phyloP scores from a whole-genome alignment of 35 echinoderm and acorn worm species.

The Antedon bifida region DNA sequence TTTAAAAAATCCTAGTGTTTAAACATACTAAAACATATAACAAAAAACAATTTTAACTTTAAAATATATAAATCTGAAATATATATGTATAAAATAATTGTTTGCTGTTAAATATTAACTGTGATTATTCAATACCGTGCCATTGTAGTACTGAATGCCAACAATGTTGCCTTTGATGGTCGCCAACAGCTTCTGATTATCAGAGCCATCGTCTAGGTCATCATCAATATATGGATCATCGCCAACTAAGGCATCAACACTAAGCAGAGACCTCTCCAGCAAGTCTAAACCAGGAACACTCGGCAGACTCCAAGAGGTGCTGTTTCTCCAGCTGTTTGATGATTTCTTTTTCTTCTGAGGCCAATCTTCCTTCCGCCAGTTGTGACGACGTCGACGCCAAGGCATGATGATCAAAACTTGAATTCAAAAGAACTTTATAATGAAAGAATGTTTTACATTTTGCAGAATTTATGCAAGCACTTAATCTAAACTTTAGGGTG shows the following conservation, averaged over 20 bases:
- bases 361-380: neutral
- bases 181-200: conserved; percentile 30
- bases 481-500: too few species aligned
- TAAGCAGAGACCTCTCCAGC: neutral
- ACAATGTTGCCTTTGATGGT: conserved; percentile 46
- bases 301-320: neutral
- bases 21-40: too few species aligned
- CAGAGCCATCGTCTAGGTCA: conserved; percentile 15
- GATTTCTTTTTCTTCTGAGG: neutral
- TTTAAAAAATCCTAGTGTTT: too few species aligned
- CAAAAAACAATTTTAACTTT: too few species aligned
- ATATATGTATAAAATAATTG: too few species aligned
- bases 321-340: neutral
- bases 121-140: too few species aligned
- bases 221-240: neutral
- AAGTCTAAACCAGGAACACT: neutral
- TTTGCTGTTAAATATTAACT: too few species aligned
- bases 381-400: neutral
- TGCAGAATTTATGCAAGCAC: too few species aligned
- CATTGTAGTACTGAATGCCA: conserved; percentile 74
- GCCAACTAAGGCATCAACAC: neutral
- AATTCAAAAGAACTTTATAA: too few species aligned
- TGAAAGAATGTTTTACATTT: too few species aligned
- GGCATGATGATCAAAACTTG: neutral
- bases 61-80: too few species aligned